A percentile compares a stretch with the other conserved stretches of the same genome.
Evolutionary conservation across 1,140 invertebrate species (phyloP).

Genomic region (Danaus plexippus): DNA sequence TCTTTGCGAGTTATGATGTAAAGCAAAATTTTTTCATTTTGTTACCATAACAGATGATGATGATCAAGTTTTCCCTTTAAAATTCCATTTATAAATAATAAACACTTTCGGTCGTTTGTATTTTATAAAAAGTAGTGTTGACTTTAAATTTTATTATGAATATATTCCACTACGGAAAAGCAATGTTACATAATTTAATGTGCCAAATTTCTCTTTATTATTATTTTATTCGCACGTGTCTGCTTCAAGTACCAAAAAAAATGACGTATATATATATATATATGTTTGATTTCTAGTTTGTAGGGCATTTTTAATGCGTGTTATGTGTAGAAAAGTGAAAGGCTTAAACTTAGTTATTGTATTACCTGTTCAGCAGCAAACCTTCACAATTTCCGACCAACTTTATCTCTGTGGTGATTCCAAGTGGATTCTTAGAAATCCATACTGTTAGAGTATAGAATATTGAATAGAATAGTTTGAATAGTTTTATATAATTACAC

Average conservation of each 20-base stretch:
- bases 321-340: conserved; percentile 36
- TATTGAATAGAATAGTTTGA: conserved; percentile 14
- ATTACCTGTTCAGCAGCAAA: conserved; percentile 25
- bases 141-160: too few relatives aligned
- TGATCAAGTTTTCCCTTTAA: too few relatives aligned
- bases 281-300: conserved; percentile 10
- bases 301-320: conserved; percentile 29
- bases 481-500: not conserved
- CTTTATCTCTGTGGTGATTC: conserved; percentile 12
- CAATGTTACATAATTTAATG: conserved; percentile 16
- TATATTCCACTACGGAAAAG: conserved; percentile 5
- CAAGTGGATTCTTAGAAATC: conserved; percentile 18
- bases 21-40: too few relatives aligned
- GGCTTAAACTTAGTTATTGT: conserved; percentile 23
- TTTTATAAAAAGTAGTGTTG: too few relatives aligned
- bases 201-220: too few relatives aligned
- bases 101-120: too few relatives aligned
- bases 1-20: too few relatives aligned
- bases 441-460: conserved; percentile 11
- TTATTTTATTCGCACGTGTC: too few relatives aligned
- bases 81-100: too few relatives aligned
- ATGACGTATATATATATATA: conserved; percentile 7
- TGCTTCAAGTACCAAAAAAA: too few relatives aligned
- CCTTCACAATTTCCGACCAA: conserved; percentile 26
- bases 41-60: too few relatives aligned